Evolutionary conservation across 2,797 vertebrate genomes (phyloP).

Genomic region (Gymnoscopelus microlampas): DNA sequence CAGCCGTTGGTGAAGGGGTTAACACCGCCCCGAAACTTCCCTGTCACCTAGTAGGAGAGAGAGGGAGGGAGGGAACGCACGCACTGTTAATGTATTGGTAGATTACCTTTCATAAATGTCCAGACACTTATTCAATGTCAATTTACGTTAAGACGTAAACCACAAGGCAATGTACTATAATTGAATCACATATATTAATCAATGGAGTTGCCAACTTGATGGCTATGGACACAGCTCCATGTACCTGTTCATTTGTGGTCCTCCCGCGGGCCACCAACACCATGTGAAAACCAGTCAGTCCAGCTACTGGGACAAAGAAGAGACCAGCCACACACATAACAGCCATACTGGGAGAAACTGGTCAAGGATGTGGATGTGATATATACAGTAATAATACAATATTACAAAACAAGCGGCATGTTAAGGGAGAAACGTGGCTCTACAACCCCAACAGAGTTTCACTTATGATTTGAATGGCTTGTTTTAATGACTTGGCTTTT

Average conservation of each 20-base stretch:
- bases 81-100: not conserved
- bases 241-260: conserved; percentile 97
- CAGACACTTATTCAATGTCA: too few relatives aligned
- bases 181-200: too few relatives aligned
- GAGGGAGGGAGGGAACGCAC: not conserved
- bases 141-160: too few relatives aligned
- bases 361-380: conserved; percentile 68
- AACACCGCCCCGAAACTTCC: conserved; percentile 96
- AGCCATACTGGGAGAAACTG: conserved; percentile 85
- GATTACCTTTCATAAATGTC: not conserved
- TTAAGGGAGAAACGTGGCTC: too few relatives aligned
- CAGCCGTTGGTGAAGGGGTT: conserved; percentile 98
- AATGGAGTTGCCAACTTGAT: not conserved
- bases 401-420: too few relatives aligned
- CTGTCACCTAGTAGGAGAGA: conserved; percentile 86
- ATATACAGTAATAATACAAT: too few relatives aligned
- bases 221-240: not conserved
- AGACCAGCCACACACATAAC: conserved; percentile 97
- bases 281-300: conserved; percentile 96
- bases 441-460: too few relatives aligned
- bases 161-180: too few relatives aligned
- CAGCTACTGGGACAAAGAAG: conserved; percentile 96
- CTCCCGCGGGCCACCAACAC: conserved; percentile 96
- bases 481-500: too few relatives aligned
- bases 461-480: too few relatives aligned